Percentiles rank a stretch among this genome's conserved stretches.
Evolutionary conservation across 1,140 invertebrate genomes (phyloP).

Genomic region (Pinna nobilis): DNA sequence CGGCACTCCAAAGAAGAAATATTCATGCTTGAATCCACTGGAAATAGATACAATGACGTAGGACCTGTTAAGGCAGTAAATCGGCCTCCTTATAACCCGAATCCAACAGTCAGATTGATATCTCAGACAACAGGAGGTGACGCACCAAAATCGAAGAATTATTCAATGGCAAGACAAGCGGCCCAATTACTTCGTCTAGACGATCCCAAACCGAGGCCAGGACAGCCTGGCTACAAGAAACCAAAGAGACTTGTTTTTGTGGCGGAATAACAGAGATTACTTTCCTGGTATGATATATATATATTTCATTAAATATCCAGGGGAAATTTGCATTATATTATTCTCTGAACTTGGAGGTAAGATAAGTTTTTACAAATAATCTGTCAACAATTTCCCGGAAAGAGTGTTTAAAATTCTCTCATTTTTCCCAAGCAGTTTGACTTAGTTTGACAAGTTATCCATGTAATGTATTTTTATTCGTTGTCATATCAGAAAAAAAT

Average conservation of each 20-base stretch:
- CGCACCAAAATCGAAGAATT: slow-evolving; percentile 12
- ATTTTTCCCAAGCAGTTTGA: too few relatives aligned
- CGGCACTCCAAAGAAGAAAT: neutral
- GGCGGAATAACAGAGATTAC: slow-evolving; percentile 44
- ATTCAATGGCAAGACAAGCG: slow-evolving; percentile 44
- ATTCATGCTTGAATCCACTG: slow-evolving; percentile 9
- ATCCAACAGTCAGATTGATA: slow-evolving; percentile 7
- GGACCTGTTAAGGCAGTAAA: slow-evolving; percentile 24
- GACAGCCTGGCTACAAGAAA: slow-evolving; percentile 32
- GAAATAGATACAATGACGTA: slow-evolving; percentile 18
- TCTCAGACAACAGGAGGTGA: slow-evolving; percentile 12
- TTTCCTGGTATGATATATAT: too few relatives aligned
- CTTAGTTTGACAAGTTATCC: too few relatives aligned
- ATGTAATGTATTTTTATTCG: too few relatives aligned
- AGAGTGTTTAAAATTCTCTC: too few relatives aligned
- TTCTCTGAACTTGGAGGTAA: too few relatives aligned
- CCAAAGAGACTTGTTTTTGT: slow-evolving; percentile 49
- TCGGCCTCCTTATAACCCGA: slow-evolving; percentile 23
- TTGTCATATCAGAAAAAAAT: too few relatives aligned
- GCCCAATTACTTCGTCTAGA: slow-evolving; percentile 43
- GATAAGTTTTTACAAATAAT: too few relatives aligned
- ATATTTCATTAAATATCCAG: too few relatives aligned
- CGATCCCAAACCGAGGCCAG: slow-evolving; percentile 31
- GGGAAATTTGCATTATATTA: too few relatives aligned
- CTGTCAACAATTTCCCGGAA: too few relatives aligned